Evolutionary conservation across 1,140 invertebrate species (phyloP).

Genomic region (Matsumurasca onukii): DNA sequence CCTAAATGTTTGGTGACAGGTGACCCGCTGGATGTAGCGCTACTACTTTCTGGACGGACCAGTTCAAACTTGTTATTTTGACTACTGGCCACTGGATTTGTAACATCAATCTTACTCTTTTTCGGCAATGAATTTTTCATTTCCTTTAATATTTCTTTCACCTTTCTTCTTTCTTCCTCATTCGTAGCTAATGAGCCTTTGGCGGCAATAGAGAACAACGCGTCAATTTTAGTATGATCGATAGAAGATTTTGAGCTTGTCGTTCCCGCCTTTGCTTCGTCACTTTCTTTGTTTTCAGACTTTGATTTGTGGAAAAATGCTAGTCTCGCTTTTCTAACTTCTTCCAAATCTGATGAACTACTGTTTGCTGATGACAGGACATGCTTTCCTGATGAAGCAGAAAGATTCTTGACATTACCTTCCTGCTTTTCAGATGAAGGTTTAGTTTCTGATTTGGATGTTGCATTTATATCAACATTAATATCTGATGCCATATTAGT

Average conservation of each 20-base stretch:
- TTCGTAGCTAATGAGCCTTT: slow-evolving; percentile 44
- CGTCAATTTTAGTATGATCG: slow-evolving; percentile 34
- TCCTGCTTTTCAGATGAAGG: too few relatives aligned
- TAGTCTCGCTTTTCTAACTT: slow-evolving; percentile 47
- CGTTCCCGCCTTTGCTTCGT: slow-evolving; percentile 30
- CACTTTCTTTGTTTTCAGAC: slow-evolving; percentile 29
- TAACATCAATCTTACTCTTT: too few relatives aligned
- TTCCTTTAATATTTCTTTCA: slow-evolving; percentile 63
- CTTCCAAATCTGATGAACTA: slow-evolving; percentile 40
- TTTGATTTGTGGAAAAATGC: slow-evolving; percentile 44
- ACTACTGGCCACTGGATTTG: too few relatives aligned
- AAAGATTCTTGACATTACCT: too few relatives aligned
- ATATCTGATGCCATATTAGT: background rate
- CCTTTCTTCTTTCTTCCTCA: slow-evolving; percentile 54
- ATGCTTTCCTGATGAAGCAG: too few relatives aligned
- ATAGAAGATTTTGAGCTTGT: background rate
- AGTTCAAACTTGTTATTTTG: too few relatives aligned
- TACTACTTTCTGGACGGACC: too few relatives aligned
- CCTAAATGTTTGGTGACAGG: slow-evolving; percentile 26
- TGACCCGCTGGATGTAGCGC: background rate
- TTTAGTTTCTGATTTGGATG: background rate
- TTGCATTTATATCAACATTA: background rate
- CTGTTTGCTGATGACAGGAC: too few relatives aligned
- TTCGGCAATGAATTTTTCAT: slow-evolving; percentile 67
- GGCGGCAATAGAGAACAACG: slow-evolving; percentile 31